Conservation (phyloP, 2,113 vertebrate genomes). For the Reinhardtius hippoglossoides region DNA sequence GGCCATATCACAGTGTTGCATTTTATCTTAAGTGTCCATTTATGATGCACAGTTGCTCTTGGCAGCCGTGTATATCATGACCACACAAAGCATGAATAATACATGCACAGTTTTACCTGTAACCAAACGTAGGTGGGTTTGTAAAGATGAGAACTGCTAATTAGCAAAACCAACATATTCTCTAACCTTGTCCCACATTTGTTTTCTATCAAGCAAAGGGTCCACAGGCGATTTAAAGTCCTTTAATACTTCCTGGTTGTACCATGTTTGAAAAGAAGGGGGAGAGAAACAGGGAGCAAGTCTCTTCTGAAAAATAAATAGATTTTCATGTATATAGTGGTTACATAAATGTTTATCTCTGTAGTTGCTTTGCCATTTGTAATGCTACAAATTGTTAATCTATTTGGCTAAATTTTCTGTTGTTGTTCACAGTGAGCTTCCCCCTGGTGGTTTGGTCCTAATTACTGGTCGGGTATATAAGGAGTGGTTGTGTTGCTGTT, state of each 20-base stretch:
- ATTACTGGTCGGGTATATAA: constrained; percentile 4
- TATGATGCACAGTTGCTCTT: too few relatives aligned
- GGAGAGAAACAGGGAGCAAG: neutral
- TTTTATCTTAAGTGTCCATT: too few relatives aligned
- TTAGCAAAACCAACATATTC: neutral
- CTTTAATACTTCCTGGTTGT: constrained; percentile 19
- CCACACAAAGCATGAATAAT: neutral
- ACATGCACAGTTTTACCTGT: neutral
- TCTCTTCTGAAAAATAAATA: neutral
- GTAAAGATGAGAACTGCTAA: too few relatives aligned
- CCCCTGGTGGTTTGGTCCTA: constrained; percentile 9
- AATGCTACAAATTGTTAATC: neutral
- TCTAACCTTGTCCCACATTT: neutral
- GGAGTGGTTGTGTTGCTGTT: neutral
- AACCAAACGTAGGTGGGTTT: neutral
- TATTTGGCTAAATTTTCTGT: neutral
- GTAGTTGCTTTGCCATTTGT: accelerated
- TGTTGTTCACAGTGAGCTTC: neutral
- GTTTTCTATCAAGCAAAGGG: neutral
- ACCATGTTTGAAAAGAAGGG: constrained; percentile 2
- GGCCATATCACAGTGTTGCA: too few relatives aligned
- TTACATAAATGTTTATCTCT: neutral
- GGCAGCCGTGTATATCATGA: neutral
- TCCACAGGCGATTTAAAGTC: accelerated
- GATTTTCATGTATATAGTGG: neutral